Conservation (phyloP, 2,797 vertebrate genomes). For the Microctenopoma lineatum region DNA sequence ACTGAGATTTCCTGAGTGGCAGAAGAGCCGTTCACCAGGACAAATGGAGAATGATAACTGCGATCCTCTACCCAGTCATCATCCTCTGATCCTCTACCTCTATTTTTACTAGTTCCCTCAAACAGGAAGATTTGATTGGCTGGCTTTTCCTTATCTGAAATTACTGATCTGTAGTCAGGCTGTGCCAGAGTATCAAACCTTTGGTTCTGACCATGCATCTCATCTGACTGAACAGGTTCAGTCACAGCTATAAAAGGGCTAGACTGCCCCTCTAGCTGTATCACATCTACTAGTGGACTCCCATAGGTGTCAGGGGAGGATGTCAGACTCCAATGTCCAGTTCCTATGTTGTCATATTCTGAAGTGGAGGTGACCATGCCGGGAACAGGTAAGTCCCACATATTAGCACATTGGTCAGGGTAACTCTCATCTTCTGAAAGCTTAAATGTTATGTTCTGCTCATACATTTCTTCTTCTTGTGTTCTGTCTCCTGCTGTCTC, state of each 20-base stretch:
- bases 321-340: slow-evolving; percentile 63
- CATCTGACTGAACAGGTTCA: slow-evolving; percentile 40
- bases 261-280: slow-evolving; percentile 72
- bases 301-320: slow-evolving; percentile 67
- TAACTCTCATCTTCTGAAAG: slow-evolving; percentile 30
- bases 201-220: slow-evolving; percentile 26
- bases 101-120: slow-evolving; percentile 52
- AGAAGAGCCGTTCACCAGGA: slow-evolving; percentile 61
- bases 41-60: slow-evolving; percentile 73
- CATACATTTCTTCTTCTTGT: slow-evolving; percentile 35
- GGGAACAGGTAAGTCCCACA: slow-evolving; percentile 63
- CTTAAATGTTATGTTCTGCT: slow-evolving; percentile 30
- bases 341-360: slow-evolving; percentile 81
- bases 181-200: not conserved
- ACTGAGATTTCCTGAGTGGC: slow-evolving; percentile 25
- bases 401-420: slow-evolving; percentile 26
- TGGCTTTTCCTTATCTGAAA: slow-evolving; percentile 30
- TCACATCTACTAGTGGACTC: slow-evolving; percentile 54
- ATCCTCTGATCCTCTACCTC: slow-evolving; percentile 33
- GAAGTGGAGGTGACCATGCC: slow-evolving; percentile 79
- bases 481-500: slow-evolving; percentile 47
- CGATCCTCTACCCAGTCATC: slow-evolving; percentile 59
- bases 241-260: slow-evolving; percentile 77
- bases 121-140: slow-evolving; percentile 73
- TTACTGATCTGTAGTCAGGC: slow-evolving; percentile 10